Base-by-base conservation (phyloP, 2,888 invertebrate species). In the Pristionchus japonicus region DNA sequence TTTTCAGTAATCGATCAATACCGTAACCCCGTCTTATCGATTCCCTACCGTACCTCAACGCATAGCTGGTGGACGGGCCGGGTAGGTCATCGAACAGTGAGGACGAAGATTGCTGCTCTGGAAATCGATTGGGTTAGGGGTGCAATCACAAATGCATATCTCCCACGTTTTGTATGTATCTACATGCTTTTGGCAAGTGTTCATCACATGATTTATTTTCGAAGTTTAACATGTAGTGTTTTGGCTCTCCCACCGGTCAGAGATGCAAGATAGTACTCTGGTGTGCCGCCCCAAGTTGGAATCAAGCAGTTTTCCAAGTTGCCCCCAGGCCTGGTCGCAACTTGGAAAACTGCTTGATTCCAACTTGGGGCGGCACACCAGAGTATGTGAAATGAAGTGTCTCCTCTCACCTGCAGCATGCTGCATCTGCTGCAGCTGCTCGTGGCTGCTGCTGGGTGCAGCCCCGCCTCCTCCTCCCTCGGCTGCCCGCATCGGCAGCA, bases 31-130 rank as follows among this genome's bases (percentile, higher is more conserved):
- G 49, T n/a, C 17, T 23, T 61, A 13, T 3, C 20, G 20, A 15
- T 31, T 13, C 9, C 11, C 9, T 77, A 77, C 74, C 74, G 40
- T 43, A 77, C 74, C 74, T 77, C n/a, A 77, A 6, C 31, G n/a
- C 74, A 20, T 77, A 77, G 74, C 74, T 77, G 43, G 74, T 77
- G 20, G 74, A 77, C 43, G 74, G 74, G 43, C 74, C 74, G 74
- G 74, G 74, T n/a, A 77, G 74, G 43, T 77, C 74, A n/a, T 77
- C 74, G 31, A 77, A 17, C 11, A 77, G 74, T 2, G 74, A 77
- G n/a, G 43, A n/a, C 43, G 74, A 70, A 11, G 37, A 20, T 20
- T 70, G 70, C 70, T 20, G 43, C 6, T 31, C 43, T 43, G 40
- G 1, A 43, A 43, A n/a, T n/a, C n/a, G n/a, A n/a, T n/a, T n/a